Conservation (phyloP, 1,140 invertebrate genomes). For the Drosophila varians region DNA sequence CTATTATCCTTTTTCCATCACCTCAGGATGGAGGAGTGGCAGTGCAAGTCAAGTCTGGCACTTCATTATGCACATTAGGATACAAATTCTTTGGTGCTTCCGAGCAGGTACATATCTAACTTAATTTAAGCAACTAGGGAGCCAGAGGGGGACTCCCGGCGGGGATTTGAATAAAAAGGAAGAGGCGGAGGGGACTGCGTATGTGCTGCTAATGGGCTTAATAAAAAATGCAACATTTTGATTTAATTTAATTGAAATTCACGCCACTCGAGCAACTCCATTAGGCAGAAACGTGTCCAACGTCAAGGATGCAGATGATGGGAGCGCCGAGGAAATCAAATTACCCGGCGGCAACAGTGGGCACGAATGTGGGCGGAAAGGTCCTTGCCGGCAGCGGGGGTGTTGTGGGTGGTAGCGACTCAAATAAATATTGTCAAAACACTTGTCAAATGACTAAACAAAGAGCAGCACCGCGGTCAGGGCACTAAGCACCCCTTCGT, state of each 20-base stretch:
- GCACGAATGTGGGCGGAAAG: conserved; percentile 6
- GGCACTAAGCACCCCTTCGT: conserved; percentile 1
- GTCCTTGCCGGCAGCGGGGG: background rate
- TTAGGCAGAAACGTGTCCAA: conserved; percentile 80
- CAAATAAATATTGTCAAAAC: conserved; percentile 82
- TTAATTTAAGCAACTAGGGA: conserved; percentile 68
- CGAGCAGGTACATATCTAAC: conserved; percentile 45
- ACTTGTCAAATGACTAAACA: conserved; percentile 81
- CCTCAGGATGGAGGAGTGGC: background rate
- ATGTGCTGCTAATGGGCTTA: conserved; percentile 69
- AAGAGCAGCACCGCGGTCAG: conserved; percentile 29
- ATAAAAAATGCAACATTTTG: conserved; percentile 82
- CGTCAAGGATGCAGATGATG: conserved; percentile 61
- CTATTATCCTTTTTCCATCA: background rate
- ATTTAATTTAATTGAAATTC: conserved; percentile 82
- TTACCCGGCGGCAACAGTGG: conserved; percentile 45
- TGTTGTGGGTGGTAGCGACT: conserved; percentile 22
- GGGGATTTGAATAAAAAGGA: conserved; percentile 6
- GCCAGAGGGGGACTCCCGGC: background rate
- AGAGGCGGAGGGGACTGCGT: conserved; percentile 1
- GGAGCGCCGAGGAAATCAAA: conserved; percentile 66
- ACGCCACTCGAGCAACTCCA: conserved; percentile 81
- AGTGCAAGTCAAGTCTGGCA: conserved; percentile 50
- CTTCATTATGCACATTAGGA: conserved; percentile 77
- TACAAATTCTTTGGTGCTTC: conserved; percentile 22